Evolutionary conservation across 2,113 vertebrate species (phyloP), one percentile per base, ranked within the genome.

Genomic region (Argyrosomus japonicus): DNA sequence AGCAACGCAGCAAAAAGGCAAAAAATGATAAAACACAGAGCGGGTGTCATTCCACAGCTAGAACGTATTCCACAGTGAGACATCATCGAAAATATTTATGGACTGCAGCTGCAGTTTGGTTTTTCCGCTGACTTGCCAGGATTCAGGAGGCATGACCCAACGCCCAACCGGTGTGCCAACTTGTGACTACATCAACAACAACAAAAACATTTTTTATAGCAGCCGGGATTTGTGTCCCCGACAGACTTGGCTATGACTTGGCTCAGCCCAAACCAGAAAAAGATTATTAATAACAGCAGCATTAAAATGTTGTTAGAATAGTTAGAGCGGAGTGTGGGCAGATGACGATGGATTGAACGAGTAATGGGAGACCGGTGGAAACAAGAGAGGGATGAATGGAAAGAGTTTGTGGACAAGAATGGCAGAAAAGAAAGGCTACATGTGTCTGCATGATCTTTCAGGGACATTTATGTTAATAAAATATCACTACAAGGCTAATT

Each of bases 1-100:
- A 75, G 43, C 54, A 71, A 61, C 2, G 17, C 73, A 67, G 50
- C 43, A 40, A 51, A 40, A 50, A 45, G 53, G 17, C 54, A 17
- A 80, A 64, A 50, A 40, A 45, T 58, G 74, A 75, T 60, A 57
- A 63, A 81, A 75, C 77, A 72, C 81, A 79, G 81, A 77, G 56
- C 5, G 18, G n/a, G 56, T 54, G 48, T 77, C 73, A 88, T 92
- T 92, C 87, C 88, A 83, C 48, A 85, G 87, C 50, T 3, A 75
- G 72, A 82, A 86, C 64, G 68, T 82, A 70, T 65, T 84, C 43
- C 45, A 51, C 54, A 58, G 29, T 56, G 0, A 70, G 89, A 82
- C 81, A 78, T 21, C 57, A 74, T 79, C 57, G n/a, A 36, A 84
- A 82, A 76, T 80, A 85, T 91, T 91, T 89, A 89, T 81, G 70